Evolutionary conservation across 2,797 vertebrate species (phyloP).

Genomic region (Xyrichtys novacula): DNA sequence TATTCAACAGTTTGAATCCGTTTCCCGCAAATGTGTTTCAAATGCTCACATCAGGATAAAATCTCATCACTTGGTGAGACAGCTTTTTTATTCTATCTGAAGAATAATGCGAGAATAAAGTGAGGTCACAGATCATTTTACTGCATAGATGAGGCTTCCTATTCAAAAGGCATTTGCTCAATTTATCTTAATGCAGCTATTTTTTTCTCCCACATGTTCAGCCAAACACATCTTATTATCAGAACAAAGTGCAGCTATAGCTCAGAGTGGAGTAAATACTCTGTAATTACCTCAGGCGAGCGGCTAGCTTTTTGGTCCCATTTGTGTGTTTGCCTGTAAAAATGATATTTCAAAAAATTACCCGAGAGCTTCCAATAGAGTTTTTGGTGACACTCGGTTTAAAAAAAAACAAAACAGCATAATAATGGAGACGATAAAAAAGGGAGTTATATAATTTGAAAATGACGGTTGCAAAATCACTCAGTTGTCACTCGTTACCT

Average conservation of each 20-base stretch:
- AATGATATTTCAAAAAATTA: constrained; percentile 4
- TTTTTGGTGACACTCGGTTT: not conserved
- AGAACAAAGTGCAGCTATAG: constrained; percentile 37
- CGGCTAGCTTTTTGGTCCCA: constrained; percentile 16
- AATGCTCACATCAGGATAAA: not conserved
- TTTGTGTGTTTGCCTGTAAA: constrained; percentile 15
- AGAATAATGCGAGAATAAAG: constrained; percentile 15
- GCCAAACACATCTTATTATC: not conserved
- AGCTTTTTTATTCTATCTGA: not conserved
- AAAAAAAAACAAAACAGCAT: not conserved
- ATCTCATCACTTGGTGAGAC: not conserved
- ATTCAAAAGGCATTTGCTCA: not conserved
- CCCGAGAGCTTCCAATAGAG: not conserved
- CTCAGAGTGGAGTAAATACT: constrained; percentile 28
- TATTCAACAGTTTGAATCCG: constrained; percentile 1
- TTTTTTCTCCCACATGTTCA: not conserved
- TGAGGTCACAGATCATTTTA: constrained; percentile 18
- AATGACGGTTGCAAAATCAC: not conserved
- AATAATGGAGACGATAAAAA: not conserved
- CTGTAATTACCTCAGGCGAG: constrained; percentile 9
- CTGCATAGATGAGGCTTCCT: not conserved
- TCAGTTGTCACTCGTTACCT: not conserved
- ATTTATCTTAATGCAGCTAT: constrained; percentile 22
- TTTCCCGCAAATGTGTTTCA: constrained; percentile 2
- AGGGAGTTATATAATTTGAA: not conserved